Evolutionary conservation across 2,888 invertebrate species (phyloP).

Genomic region (Lithophane ornitopus): DNA sequence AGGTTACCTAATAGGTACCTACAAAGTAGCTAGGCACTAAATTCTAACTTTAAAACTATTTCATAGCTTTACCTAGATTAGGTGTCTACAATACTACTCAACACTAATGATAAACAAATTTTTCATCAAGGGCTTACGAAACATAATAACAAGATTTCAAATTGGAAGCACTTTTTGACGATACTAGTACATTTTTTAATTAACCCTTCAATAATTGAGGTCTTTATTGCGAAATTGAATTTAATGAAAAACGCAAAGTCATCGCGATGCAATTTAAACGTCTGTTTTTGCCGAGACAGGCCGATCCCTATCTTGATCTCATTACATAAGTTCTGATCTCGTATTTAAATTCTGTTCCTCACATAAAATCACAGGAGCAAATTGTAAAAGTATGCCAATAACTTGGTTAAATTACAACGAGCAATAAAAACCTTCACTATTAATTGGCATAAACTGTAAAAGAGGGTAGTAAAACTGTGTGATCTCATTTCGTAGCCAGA

Average conservation of each 20-base stretch:
- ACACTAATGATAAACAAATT: neutral
- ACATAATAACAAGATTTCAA: neutral
- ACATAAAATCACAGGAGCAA: conserved; percentile 53
- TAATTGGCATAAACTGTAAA: conserved; percentile 42
- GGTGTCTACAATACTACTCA: too few relatives aligned
- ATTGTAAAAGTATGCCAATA: conserved; percentile 43
- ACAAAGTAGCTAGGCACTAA: neutral
- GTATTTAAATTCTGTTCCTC: conserved; percentile 52
- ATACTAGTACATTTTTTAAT: conserved; percentile 67
- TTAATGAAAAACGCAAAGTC: conserved; percentile 77
- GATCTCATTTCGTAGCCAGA: conserved; percentile 43
- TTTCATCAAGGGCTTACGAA: neutral
- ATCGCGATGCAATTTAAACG: conserved; percentile 84
- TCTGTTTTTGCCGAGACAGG: conserved; percentile 74
- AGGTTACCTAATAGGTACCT: too few relatives aligned
- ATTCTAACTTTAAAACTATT: neutral
- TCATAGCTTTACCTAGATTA: neutral
- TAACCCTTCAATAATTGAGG: conserved; percentile 75
- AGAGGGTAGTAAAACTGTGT: conserved; percentile 45
- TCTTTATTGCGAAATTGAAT: conserved; percentile 82
- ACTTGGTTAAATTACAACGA: conserved; percentile 41
- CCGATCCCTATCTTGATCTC: conserved; percentile 79
- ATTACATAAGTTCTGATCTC: conserved; percentile 78
- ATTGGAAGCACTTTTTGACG: conserved; percentile 20
- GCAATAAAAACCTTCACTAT: conserved; percentile 37